Base-by-base conservation (phyloP, 2,797 vertebrate genomes). In the Coccyzus lansbergi region DNA sequence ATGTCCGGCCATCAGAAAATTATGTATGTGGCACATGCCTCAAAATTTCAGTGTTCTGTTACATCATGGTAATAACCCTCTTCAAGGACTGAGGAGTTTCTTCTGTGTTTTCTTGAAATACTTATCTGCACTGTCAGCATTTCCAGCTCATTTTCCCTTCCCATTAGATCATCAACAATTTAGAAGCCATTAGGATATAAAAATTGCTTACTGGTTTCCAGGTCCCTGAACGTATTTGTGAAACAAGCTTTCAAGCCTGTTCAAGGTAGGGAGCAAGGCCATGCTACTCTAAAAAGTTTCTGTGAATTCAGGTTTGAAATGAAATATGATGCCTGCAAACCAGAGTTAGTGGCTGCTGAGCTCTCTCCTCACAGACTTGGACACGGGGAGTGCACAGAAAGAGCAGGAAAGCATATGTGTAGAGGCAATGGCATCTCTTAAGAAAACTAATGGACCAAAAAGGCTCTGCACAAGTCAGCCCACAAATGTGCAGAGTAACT, bases 101-200 rank as follows among this genome's bases (percentile, higher is more conserved):
- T 88, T 88, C 59, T 56, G 16, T 52, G 42, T 29, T 80, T 81
- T 76, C 69, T 59, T 80, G 75, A 84, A 84, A 84, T 71, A 51
- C 42, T 36, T 70, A 84, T 42, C 53, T 81, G 69, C 88, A 62
- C 22, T 62, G 53, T 81, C 84, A 93, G 84, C 92, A 80, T 71
- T 84, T 84, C 59, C 33, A 56, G 69, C 42, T 93, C 75, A 33
- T 88, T 91, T 88, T 91, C 64, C 26, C 49, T 91, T 81, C 48
- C 64, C 1, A 1, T 84, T 71, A 93, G 70, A 88, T 71, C 75
- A 81, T 62, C 64, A 71, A 84, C 75, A 76, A 76, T 71, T 91
- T 76, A 71, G 84, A 91, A 91, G 31, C 53, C 69, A 81, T 84
- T 67, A 91, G 26, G 42, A 76, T 67, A 84, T 56, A 75, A 84